Percentiles rank a stretch among this genome's conserved stretches.
Evolutionary conservation across 2,113 vertebrate species (phyloP).

Genomic region (Bothrops jararaca): DNA sequence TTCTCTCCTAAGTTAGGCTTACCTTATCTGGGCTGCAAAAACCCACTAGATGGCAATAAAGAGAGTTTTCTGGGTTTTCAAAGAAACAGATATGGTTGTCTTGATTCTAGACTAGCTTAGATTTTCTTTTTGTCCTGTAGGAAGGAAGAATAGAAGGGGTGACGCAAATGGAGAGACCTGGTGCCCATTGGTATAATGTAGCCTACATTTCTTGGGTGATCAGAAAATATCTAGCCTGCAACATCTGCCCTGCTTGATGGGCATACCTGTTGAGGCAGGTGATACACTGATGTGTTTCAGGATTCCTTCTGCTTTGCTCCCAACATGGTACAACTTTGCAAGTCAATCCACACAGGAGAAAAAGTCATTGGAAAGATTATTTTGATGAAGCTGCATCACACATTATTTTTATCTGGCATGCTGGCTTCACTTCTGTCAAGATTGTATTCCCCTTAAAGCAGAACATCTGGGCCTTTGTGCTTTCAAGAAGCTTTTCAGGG

Average conservation of each 20-base stretch:
- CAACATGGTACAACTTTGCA: neutral
- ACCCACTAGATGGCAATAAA: neutral
- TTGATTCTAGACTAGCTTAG: neutral
- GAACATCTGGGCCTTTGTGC: neutral
- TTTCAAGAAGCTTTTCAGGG: conserved; percentile 40
- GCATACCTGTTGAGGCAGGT: neutral
- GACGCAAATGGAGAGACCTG: neutral
- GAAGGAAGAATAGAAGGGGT: neutral
- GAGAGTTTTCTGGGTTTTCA: neutral
- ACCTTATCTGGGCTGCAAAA: neutral
- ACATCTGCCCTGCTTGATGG: neutral
- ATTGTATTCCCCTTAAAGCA: neutral
- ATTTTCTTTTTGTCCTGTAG: neutral
- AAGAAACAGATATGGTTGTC: neutral
- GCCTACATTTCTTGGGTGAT: neutral
- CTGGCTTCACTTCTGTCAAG: neutral
- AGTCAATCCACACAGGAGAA: neutral
- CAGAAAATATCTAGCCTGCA: neutral
- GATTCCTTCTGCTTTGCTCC: neutral
- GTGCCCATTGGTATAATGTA: neutral
- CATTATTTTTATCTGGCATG: neutral
- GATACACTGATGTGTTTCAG: neutral
- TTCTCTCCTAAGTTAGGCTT: neutral
- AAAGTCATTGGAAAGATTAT: neutral
- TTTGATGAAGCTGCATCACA: neutral